Percentiles rank a stretch among this genome's conserved stretches.
Evolutionary conservation across 2,113 vertebrate species (phyloP).

Genomic region (Hypomesus transpacificus): DNA sequence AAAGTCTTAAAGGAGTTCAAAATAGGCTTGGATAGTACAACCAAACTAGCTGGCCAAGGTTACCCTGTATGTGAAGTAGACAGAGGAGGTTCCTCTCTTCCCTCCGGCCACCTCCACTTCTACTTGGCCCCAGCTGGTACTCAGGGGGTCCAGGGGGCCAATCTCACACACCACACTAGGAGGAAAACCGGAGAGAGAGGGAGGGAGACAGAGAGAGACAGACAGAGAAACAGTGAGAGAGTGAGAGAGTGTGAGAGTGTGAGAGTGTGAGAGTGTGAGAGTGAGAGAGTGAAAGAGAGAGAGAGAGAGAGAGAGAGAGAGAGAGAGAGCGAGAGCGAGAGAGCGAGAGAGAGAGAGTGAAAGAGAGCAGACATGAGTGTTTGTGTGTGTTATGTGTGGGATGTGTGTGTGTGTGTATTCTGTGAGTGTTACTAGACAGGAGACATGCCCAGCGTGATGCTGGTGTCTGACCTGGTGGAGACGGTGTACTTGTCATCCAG

Average conservation of each 20-base stretch:
- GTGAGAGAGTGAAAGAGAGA: neutral
- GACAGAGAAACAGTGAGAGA: neutral
- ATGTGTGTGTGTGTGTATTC: neutral
- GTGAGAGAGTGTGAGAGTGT: neutral
- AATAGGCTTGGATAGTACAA: too few species aligned
- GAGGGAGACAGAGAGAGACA: conserved; percentile 9
- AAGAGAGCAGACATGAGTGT: neutral
- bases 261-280: neutral
- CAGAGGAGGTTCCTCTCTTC: conserved; percentile 41
- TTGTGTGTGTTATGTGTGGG: neutral
- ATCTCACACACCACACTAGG: conserved; percentile 71
- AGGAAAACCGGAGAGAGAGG: conserved; percentile 50
- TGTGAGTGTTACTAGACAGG: neutral
- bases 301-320: neutral
- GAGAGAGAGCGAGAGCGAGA: neutral
- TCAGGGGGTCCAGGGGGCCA: neutral
- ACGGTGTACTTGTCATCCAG: conserved; percentile 83
- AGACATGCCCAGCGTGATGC: neutral
- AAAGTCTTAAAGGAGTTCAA: too few species aligned
- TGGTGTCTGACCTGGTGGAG: conserved; percentile 80
- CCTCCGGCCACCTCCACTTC: conserved; percentile 58
- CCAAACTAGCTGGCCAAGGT: conserved; percentile 5
- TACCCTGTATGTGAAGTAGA: conserved; percentile 71
- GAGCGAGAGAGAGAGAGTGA: neutral
- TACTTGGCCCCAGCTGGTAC: conserved; percentile 40